A percentile compares a stretch with the other conserved stretches of the same genome.
Conservation (phyloP, 2,113 vertebrate species). For the Anas platyrhynchos region DNA sequence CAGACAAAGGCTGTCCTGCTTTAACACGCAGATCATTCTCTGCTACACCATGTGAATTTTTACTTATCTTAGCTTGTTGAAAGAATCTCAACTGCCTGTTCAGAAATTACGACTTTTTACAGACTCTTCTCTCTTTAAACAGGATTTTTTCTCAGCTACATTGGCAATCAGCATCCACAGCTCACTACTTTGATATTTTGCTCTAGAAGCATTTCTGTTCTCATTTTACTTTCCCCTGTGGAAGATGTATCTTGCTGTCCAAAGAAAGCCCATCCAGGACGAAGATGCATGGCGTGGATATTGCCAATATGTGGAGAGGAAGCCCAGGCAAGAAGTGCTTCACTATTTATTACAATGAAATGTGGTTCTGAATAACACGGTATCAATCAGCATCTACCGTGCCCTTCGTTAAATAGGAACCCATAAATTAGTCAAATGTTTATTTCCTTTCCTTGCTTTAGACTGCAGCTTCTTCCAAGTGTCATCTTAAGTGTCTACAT, state of each 20-base stretch:
- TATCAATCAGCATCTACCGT: background rate
- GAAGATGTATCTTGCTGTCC: background rate
- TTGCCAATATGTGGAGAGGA: background rate
- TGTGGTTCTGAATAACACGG: background rate
- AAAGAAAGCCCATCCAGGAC: background rate
- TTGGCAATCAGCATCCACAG: background rate
- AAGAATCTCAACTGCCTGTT: background rate
- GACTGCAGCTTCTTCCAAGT: background rate
- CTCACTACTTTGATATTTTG: background rate
- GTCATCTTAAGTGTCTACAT: background rate
- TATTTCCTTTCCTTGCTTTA: background rate
- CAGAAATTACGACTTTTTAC: background rate
- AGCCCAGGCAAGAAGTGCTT: background rate
- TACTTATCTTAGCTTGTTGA: background rate
- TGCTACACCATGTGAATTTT: background rate
- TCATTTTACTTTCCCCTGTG: background rate
- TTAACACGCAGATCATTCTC: background rate
- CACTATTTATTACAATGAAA: background rate
- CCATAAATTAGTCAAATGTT: background rate
- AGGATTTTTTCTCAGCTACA: background rate
- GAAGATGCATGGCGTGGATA: background rate
- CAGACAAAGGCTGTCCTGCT: background rate
- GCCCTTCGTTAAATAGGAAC: background rate
- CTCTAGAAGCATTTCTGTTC: background rate
- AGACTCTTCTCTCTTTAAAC: background rate